Conservation (phyloP, 2,888 invertebrate species). For the Coecobrya sp. region DNA sequence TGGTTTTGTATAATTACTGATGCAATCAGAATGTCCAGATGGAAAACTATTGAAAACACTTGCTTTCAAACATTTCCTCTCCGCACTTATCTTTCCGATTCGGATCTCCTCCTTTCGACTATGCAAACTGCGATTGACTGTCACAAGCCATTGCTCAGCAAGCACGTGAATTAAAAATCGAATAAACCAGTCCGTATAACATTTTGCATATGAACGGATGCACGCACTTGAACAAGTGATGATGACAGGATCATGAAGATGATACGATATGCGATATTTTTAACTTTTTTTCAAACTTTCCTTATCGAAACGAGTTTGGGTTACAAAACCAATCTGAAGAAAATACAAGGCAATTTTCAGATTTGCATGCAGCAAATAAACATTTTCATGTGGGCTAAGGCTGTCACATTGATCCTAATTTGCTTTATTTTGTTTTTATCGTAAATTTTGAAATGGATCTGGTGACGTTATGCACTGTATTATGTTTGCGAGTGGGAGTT, state of each 20-base stretch:
- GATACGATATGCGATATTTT: conserved; percentile 57
- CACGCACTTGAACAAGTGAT: not conserved
- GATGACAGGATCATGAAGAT: not conserved
- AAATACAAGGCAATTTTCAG: conserved; percentile 35
- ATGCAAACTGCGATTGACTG: not conserved
- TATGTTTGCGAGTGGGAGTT: conserved; percentile 37
- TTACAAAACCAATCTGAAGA: not conserved
- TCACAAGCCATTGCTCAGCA: not conserved
- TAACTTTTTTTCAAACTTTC: conserved; percentile 58
- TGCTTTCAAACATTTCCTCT: not conserved
- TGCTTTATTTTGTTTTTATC: conserved; percentile 67
- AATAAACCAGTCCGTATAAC: not conserved
- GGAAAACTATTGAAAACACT: not conserved
- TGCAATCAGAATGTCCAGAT: not conserved
- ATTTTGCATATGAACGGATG: not conserved
- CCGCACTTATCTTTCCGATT: not conserved
- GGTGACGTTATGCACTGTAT: conserved; percentile 33
- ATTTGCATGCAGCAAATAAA: not conserved
- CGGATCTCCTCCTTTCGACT: not conserved
- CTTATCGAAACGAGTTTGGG: not conserved
- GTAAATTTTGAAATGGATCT: conserved; percentile 48
- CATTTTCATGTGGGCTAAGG: conserved; percentile 58
- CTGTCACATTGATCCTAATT: conserved; percentile 76
- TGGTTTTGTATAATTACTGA: not conserved
- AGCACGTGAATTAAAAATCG: conserved; percentile 34